Evolutionary conservation across 2,797 vertebrate species (phyloP).

Genomic region (Petrocephalus sullivani): DNA sequence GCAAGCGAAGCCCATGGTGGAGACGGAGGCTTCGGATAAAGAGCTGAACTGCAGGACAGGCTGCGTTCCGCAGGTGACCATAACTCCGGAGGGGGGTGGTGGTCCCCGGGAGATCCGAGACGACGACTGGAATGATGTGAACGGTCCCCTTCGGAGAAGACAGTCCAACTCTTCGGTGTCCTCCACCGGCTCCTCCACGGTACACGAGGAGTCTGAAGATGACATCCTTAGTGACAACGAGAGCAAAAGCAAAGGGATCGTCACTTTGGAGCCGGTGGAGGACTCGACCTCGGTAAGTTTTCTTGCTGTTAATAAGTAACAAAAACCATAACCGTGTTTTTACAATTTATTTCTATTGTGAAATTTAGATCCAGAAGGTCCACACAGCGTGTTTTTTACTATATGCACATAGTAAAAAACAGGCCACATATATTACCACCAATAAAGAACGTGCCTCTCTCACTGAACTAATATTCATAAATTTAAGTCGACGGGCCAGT

Average conservation of each 20-base stretch:
- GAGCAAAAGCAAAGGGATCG: constrained; percentile 84
- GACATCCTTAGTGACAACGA: constrained; percentile 90
- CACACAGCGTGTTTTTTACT: background rate
- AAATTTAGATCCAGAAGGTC: background rate
- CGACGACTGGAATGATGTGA: constrained; percentile 62
- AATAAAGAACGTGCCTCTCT: background rate
- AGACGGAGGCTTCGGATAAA: constrained; percentile 24
- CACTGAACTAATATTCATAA: background rate
- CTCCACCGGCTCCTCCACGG: constrained; percentile 83
- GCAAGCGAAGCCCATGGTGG: constrained; percentile 47
- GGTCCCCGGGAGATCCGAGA: constrained; percentile 56
- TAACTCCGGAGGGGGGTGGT: constrained; percentile 76
- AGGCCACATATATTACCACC: background rate
- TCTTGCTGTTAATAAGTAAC: background rate
- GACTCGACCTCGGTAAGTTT: constrained; percentile 72
- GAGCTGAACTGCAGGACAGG: constrained; percentile 6
- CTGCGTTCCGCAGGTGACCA: constrained; percentile 82
- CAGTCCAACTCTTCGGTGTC: constrained; percentile 92
- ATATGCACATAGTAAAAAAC: background rate
- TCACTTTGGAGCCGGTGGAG: constrained; percentile 79
- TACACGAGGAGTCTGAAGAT: constrained; percentile 86
- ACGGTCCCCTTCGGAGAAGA: constrained; percentile 65
- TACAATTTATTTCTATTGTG: background rate
- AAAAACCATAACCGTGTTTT: background rate
- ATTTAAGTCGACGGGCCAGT: background rate